A percentile compares a stretch with the other conserved stretches of the same genome.
These are phyloP conservation scores for Chrysolophus pictus DNA, from an alignment of 2,797 vertebrate genomes.

Conservation along the genomic window DNA sequence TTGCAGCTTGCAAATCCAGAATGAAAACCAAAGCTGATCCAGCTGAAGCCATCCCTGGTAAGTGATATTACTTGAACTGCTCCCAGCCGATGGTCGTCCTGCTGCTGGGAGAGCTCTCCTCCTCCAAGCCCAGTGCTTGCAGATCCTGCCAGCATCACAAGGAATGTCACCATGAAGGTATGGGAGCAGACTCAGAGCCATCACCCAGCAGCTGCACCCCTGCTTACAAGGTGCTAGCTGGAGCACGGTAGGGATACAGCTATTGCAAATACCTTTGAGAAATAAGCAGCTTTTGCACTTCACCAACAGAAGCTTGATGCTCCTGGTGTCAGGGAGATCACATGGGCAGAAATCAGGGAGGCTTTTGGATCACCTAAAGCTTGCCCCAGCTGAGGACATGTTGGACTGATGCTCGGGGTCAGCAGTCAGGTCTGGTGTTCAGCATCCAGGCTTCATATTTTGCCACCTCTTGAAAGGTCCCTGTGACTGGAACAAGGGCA, in stretches of 20 bases:
- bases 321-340: background rate
- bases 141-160: background rate
- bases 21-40: conserved; percentile 13
- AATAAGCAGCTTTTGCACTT: background rate
- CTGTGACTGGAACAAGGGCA: no score
- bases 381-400: background rate
- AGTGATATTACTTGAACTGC: background rate
- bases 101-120: background rate
- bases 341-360: background rate
- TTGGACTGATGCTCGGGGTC: rapidly evolving
- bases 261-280: background rate
- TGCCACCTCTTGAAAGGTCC: no score
- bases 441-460: no score
- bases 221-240: background rate
- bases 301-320: background rate
- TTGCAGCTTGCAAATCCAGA: background rate
- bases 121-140: background rate
- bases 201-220: background rate
- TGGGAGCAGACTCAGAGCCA: background rate
- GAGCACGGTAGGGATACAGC: background rate
- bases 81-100: background rate
- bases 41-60: background rate
- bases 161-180: background rate
- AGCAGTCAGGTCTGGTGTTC: background rate
- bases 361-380: background rate